phyloP scores from a whole-genome alignment of 2,888 invertebrate species.

The Parnassius orleans region DNA sequence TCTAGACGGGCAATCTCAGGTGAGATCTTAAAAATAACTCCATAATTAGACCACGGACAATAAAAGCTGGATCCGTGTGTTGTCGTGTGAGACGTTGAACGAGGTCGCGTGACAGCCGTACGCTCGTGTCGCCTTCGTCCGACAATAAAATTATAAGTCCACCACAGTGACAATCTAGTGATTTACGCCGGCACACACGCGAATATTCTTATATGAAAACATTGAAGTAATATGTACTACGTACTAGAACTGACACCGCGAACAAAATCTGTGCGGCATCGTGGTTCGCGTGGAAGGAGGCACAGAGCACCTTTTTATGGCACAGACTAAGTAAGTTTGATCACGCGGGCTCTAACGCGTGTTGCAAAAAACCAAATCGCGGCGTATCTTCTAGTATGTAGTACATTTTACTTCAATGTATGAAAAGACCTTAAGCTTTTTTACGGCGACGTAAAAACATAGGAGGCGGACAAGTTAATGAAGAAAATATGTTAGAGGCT shows the following conservation, averaged over 20 bases:
- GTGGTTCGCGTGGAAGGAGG: too few relatives aligned
- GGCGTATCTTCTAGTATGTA: too few relatives aligned
- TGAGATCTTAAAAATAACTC: conserved; percentile 68
- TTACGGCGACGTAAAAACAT: conserved; percentile 61
- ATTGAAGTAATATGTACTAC: too few relatives aligned
- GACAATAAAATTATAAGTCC: conserved; percentile 81
- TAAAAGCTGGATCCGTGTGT: conserved; percentile 65
- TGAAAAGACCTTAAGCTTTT: conserved; percentile 62
- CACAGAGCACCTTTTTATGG: too few relatives aligned
- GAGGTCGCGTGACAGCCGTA: conserved; percentile 63
- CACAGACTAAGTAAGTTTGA: too few relatives aligned
- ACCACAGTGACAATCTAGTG: conserved; percentile 80
- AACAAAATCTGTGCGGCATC: too few relatives aligned
- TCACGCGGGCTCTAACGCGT: too few relatives aligned
- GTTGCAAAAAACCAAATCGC: too few relatives aligned
- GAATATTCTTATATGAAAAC: conserved; percentile 66
- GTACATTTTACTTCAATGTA: too few relatives aligned
- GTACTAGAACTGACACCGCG: too few relatives aligned
- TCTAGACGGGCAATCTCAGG: conserved; percentile 70
- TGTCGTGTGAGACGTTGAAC: conserved; percentile 55
- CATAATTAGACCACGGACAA: conserved; percentile 71
- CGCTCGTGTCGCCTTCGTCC: conserved; percentile 73
- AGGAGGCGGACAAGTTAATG: conserved; percentile 74
- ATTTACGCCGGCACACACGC: conserved; percentile 78
- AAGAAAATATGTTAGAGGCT: conserved; percentile 63